Conservation (phyloP, 2,888 invertebrate genomes). For the Bembecia ichneumoniformis region DNA sequence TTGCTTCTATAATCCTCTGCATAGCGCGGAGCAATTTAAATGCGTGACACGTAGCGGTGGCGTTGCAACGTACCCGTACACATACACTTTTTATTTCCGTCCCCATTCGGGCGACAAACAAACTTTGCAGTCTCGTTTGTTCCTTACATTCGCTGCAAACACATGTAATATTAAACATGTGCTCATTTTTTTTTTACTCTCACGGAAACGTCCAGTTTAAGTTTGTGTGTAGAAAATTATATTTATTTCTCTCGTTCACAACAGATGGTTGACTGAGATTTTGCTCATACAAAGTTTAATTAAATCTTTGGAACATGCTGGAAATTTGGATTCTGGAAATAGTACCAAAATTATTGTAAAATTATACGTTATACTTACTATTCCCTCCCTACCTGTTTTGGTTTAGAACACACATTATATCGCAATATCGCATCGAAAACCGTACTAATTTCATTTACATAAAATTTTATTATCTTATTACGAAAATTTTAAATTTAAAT, state of each 20-base stretch:
- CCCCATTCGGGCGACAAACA: constrained; percentile 26
- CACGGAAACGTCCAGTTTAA: background rate
- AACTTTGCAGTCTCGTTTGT: constrained; percentile 13
- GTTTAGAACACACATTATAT: too few species aligned
- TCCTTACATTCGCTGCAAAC: constrained; percentile 8
- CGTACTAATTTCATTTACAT: too few species aligned
- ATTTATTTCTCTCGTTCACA: background rate
- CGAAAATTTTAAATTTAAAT: too few species aligned
- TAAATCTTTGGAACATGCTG: too few species aligned
- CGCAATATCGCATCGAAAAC: too few species aligned
- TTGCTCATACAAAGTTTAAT: too few species aligned
- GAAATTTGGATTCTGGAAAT: too few species aligned
- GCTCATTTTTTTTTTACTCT: background rate
- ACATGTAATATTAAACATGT: constrained; percentile 11
- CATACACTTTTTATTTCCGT: constrained; percentile 44
- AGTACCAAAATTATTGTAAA: too few species aligned
- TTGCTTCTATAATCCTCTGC: background rate
- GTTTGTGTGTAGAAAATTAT: background rate
- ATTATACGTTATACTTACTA: too few species aligned
- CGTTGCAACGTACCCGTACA: constrained; percentile 32
- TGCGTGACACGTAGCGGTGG: constrained; percentile 35
- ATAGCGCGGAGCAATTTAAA: constrained; percentile 19
- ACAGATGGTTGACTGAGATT: background rate
- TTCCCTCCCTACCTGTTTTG: too few species aligned
- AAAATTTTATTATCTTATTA: too few species aligned